phyloP scores from a whole-genome alignment of 1,140 invertebrate species.

The Wasmannia auropunctata region DNA sequence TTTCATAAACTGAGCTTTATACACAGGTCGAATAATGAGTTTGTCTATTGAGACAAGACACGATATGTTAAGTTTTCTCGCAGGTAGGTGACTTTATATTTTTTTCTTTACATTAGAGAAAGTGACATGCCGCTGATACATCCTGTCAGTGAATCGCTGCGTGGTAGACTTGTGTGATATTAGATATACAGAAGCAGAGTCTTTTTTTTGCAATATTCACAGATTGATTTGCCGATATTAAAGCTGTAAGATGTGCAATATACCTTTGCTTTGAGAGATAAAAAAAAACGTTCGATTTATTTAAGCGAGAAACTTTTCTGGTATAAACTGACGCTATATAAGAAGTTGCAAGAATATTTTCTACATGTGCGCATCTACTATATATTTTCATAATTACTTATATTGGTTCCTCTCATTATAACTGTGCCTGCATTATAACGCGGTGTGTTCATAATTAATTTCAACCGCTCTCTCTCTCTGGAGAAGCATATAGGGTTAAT shows the following conservation, averaged over 20 bases:
- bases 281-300: background rate
- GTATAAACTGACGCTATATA: background rate
- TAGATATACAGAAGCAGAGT: background rate
- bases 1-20: constrained; percentile 35
- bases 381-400: constrained; percentile 10
- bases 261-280: background rate
- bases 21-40: constrained; percentile 40
- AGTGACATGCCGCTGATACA: background rate
- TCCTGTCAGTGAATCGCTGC: background rate
- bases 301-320: constrained; percentile 10
- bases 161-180: background rate
- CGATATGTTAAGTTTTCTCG: constrained; percentile 45
- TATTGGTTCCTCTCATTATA: background rate
- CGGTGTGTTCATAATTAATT: background rate
- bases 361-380: background rate
- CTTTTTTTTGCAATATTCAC: constrained; percentile 11
- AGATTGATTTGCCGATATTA: background rate
- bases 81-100: constrained; percentile 71
- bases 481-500: background rate
- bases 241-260: background rate
- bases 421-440: background rate
- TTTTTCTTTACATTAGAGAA: constrained; percentile 40
- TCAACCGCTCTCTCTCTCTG: background rate
- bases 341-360: constrained; percentile 27
- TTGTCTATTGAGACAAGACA: constrained; percentile 41